These are phyloP conservation scores for Taenaris catops DNA, from an alignment of 2,888 invertebrate species.

Conservation along the genomic window DNA sequence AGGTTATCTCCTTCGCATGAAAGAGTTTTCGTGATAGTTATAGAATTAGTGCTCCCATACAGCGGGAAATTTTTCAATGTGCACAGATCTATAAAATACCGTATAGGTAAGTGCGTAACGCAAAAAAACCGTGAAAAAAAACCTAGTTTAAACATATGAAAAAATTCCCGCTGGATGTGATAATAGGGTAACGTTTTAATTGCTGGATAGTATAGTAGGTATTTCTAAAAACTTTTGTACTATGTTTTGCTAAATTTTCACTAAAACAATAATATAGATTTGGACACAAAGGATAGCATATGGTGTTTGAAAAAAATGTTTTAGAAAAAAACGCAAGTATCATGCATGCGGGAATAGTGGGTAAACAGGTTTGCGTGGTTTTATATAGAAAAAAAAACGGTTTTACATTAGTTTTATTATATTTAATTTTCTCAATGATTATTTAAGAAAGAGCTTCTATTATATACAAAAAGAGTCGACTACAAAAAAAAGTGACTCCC, in stretches of 20 bases:
- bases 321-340: constrained; percentile 21
- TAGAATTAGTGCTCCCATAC: constrained; percentile 56
- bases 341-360: constrained; percentile 36
- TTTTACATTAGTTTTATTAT: constrained; percentile 27
- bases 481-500: constrained; percentile 37
- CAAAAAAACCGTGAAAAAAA: too few relatives aligned
- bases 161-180: constrained; percentile 18
- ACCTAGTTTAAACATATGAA: too few relatives aligned
- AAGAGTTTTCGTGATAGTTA: constrained; percentile 66
- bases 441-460: constrained; percentile 56
- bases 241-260: constrained; percentile 80
- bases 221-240: constrained; percentile 79
- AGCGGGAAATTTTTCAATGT: constrained; percentile 11
- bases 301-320: constrained; percentile 20
- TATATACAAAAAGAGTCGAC: constrained; percentile 58
- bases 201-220: constrained; percentile 74
- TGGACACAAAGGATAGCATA: constrained; percentile 63
- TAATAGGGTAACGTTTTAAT: constrained; percentile 44
- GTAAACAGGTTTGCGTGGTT: constrained; percentile 18
- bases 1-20: constrained; percentile 49
- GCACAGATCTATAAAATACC: not conserved
- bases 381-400: constrained; percentile 6
- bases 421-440: constrained; percentile 28
- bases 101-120: too few relatives aligned
- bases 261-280: constrained; percentile 65